These are phyloP conservation scores for Poecilus cupreus DNA, from an alignment of 2,888 invertebrate genomes.

Conservation along the genomic window DNA sequence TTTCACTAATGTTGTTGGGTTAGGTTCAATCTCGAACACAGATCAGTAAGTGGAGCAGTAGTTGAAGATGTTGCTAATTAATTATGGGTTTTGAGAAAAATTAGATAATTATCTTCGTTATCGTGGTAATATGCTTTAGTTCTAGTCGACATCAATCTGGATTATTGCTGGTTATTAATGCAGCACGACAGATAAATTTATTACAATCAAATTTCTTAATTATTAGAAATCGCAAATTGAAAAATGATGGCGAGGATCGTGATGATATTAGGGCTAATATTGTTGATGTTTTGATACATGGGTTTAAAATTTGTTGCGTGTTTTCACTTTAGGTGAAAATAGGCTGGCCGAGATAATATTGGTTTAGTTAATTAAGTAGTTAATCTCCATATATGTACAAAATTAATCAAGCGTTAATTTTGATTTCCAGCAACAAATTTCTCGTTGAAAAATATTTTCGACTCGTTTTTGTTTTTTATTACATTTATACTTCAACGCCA, in stretches of 20 bases:
- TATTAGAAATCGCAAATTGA: constrained; percentile 10
- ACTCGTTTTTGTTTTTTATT: too few relatives aligned
- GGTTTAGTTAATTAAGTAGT: neutral
- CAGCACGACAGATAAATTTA: constrained; percentile 1
- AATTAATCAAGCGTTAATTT: constrained; percentile 10
- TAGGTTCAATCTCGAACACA: too few relatives aligned
- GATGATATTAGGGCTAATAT: neutral
- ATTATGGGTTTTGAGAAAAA: constrained; percentile 12
- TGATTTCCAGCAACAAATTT: constrained; percentile 30
- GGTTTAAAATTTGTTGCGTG: neutral
- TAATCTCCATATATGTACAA: constrained; percentile 20
- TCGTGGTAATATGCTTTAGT: too few relatives aligned
- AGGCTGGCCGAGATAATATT: neutral
- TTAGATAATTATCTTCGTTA: constrained; percentile 39
- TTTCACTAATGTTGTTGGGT: constrained; percentile 16
- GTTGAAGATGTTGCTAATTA: constrained; percentile 33
- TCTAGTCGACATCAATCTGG: neutral
- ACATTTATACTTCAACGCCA: too few relatives aligned
- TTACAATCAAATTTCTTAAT: constrained; percentile 1
- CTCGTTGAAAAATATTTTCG: neutral
- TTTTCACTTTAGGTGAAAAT: constrained; percentile 12
- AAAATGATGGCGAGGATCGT: neutral
- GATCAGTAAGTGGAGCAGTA: constrained; percentile 20
- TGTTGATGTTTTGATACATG: neutral
- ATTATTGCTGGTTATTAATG: neutral